Conservation (phyloP, 2,888 invertebrate genomes). For the Eumacrocentrus americanus region DNA sequence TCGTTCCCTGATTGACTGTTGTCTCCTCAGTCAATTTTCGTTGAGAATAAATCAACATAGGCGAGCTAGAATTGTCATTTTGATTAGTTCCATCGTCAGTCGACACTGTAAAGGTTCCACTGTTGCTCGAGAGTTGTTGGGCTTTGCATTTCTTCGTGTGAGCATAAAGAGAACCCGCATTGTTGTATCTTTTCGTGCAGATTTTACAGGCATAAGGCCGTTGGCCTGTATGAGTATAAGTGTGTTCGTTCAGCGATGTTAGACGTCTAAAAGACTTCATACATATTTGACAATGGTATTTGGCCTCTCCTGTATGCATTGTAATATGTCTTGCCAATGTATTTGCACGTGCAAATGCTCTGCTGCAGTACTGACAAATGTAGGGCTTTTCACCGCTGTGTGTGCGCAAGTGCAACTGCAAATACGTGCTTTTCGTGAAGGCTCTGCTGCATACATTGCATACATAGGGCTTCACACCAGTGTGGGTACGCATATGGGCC, state of each 20-base stretch:
- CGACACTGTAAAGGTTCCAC: constrained; percentile 15
- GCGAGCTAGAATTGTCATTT: constrained; percentile 31
- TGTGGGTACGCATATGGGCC: constrained; percentile 58
- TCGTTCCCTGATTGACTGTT: constrained; percentile 36
- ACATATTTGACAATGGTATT: constrained; percentile 57
- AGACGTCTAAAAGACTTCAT: constrained; percentile 54
- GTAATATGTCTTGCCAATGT: constrained; percentile 57
- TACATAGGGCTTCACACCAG: constrained; percentile 56
- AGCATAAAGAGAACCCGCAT: constrained; percentile 46
- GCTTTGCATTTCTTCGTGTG: constrained; percentile 57
- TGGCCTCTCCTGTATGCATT: constrained; percentile 58
- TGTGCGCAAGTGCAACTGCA: constrained; percentile 54
- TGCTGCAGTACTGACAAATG: constrained; percentile 56
- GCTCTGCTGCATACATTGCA: constrained; percentile 55
- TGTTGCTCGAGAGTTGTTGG: constrained; percentile 40
- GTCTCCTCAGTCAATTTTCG: constrained; percentile 46
- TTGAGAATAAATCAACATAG: constrained; percentile 48
- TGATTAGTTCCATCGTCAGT: constrained; percentile 31
- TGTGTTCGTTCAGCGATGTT: constrained; percentile 56
- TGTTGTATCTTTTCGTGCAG: constrained; percentile 50
- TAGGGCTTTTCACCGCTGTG: constrained; percentile 58
- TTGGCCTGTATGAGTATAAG: constrained; percentile 57
- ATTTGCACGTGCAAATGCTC: constrained; percentile 56
- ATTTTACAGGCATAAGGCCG: constrained; percentile 57
- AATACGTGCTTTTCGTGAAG: constrained; percentile 57